phyloP scores from a whole-genome alignment of 2,888 invertebrate genomes.

The Netelia virgata region DNA sequence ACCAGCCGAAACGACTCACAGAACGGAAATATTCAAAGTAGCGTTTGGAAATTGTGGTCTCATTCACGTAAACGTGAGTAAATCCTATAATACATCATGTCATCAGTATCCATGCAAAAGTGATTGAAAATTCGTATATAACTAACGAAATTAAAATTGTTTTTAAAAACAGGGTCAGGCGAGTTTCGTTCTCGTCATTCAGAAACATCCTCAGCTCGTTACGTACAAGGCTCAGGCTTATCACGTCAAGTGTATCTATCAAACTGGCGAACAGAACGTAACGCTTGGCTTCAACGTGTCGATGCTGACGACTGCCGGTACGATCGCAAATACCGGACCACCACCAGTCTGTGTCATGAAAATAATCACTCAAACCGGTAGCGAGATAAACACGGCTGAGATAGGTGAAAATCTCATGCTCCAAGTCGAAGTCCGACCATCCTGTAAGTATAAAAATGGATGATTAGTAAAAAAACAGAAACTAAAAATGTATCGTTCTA shows the following conservation, averaged over 20 bases:
- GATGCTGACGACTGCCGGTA: conserved; percentile 97
- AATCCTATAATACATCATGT: not conserved
- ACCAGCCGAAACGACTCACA: conserved; percentile 87
- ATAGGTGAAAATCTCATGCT: conserved; percentile 95
- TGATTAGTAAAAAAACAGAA: not conserved
- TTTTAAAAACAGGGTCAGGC: conserved; percentile 90
- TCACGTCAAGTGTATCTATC: conserved; percentile 97
- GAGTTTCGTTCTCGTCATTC: conserved; percentile 96
- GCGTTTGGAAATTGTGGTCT: conserved; percentile 96
- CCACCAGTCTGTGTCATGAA: conserved; percentile 97
- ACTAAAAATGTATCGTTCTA: not conserved
- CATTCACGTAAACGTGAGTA: conserved; percentile 94
- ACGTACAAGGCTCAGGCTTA: conserved; percentile 98
- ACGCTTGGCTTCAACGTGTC: conserved; percentile 97
- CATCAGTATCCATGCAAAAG: not conserved
- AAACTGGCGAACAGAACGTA: conserved; percentile 96
- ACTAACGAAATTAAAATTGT: conserved; percentile 10
- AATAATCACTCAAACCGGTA: conserved; percentile 94
- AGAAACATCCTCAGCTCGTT: conserved; percentile 97
- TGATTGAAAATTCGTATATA: not conserved
- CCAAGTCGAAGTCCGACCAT: conserved; percentile 93
- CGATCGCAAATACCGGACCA: conserved; percentile 97
- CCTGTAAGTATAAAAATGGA: conserved; percentile 83
- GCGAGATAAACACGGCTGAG: conserved; percentile 95
- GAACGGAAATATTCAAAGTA: conserved; percentile 90